A percentile compares a stretch with the other conserved stretches of the same genome.
These are phyloP conservation scores for Xanthorhoe designata DNA, from an alignment of 2,888 invertebrate species.

Conservation along the genomic window DNA sequence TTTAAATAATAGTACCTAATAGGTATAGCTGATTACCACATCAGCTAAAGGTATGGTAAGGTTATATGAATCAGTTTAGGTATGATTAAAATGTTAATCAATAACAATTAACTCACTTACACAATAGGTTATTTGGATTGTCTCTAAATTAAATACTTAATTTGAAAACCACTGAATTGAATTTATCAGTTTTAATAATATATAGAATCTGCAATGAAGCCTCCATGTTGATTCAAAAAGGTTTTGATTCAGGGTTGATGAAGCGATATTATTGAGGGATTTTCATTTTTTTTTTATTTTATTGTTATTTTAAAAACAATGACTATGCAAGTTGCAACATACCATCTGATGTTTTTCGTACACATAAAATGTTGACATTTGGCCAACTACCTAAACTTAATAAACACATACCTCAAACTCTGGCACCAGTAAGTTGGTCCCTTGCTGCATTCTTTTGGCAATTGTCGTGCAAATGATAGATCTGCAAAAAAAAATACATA, in stretches of 20 bases:
- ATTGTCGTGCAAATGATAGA: conserved; percentile 72
- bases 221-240: too few relatives aligned
- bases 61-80: neutral
- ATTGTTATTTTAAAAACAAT: neutral
- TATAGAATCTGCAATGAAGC: too few relatives aligned
- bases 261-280: too few relatives aligned
- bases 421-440: conserved; percentile 78
- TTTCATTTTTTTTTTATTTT: too few relatives aligned
- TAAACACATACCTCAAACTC: conserved; percentile 63
- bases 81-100: neutral
- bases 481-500: conserved; percentile 56
- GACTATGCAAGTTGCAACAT: neutral
- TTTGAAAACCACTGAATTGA: too few relatives aligned
- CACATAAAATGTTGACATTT: neutral
- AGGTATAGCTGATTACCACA: neutral
- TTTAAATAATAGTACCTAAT: neutral
- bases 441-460: conserved; percentile 75
- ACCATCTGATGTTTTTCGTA: neutral
- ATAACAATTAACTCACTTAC: neutral
- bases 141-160: too few relatives aligned
- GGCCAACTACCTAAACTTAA: neutral
- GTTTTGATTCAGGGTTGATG: too few relatives aligned
- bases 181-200: too few relatives aligned
- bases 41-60: neutral
- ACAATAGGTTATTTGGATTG: neutral